These are phyloP conservation scores for Lacerta agilis DNA, from an alignment of 2,797 vertebrate species.

Conservation along the genomic window DNA sequence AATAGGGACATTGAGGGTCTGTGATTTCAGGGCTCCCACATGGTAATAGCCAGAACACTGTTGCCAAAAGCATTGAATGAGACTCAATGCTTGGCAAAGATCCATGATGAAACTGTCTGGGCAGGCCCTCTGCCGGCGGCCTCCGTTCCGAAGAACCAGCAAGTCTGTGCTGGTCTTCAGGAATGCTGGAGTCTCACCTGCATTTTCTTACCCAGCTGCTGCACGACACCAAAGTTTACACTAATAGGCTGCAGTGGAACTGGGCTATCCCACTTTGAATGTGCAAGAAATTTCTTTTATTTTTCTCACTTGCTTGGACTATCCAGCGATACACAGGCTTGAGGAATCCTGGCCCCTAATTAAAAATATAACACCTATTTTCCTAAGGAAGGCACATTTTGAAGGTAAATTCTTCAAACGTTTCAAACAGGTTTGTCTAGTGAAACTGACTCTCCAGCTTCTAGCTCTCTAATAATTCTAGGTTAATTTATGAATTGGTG, in stretches of 20 bases:
- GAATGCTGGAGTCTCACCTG: conserved; percentile 1
- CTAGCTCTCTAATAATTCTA: not conserved
- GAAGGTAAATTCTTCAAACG: not conserved
- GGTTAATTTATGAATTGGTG: not conserved
- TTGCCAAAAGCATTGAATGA: not conserved
- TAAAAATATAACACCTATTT: not conserved
- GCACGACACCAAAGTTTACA: not conserved
- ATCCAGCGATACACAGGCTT: no score
- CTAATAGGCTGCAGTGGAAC: not conserved
- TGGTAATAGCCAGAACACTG: not conserved
- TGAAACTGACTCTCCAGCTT: not conserved
- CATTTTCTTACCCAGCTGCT: not conserved
- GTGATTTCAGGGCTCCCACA: no score
- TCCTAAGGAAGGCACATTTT: not conserved
- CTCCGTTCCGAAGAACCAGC: not conserved
- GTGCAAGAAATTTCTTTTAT: no score
- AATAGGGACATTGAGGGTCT: no score
- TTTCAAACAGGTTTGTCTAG: not conserved
- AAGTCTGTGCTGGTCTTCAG: conserved; percentile 13
- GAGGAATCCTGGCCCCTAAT: not conserved
- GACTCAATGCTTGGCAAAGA: not conserved
- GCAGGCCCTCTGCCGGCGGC: not conserved
- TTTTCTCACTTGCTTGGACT: not conserved
- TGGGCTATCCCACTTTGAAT: not conserved
- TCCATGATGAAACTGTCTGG: not conserved